Evolutionary conservation across 2,888 invertebrate genomes (phyloP).

Genomic region (Pyralis farinalis): DNA sequence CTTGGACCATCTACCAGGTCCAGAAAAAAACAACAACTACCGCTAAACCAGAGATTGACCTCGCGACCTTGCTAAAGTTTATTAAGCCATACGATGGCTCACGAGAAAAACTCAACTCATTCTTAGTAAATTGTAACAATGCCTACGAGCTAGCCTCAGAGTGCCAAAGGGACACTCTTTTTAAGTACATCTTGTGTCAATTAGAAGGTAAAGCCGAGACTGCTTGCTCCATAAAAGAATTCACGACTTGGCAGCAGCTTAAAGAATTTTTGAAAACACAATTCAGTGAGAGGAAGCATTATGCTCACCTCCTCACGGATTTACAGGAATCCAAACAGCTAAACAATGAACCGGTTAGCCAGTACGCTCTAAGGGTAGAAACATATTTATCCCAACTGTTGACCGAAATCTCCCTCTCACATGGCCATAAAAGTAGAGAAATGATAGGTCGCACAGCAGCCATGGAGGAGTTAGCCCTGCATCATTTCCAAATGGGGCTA

Average conservation of each 20-base stretch:
- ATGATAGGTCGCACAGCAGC: constrained; percentile 16
- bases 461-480: constrained; percentile 21
- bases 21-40: background rate
- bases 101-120: constrained; percentile 17
- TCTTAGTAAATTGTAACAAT: constrained; percentile 18
- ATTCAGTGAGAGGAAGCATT: constrained; percentile 19
- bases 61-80: constrained; percentile 14
- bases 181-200: constrained; percentile 20
- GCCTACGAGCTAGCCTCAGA: constrained; percentile 14
- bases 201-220: constrained; percentile 18
- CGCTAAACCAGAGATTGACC: background rate
- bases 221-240: constrained; percentile 19
- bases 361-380: constrained; percentile 13
- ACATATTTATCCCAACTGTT: constrained; percentile 11
- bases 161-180: constrained; percentile 13
- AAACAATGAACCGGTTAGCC: constrained; percentile 10
- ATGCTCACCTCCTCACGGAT: constrained; percentile 12
- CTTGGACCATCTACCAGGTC: too few species aligned
- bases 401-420: constrained; percentile 6
- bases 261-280: constrained; percentile 18
- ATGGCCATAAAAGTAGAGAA: constrained; percentile 6
- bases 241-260: constrained; percentile 12
- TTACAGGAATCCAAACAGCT: constrained; percentile 16
- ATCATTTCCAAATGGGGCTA: constrained; percentile 13
- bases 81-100: constrained; percentile 16